Evolutionary conservation across 2,888 invertebrate genomes (phyloP).

Genomic region (Philonicus albiceps): DNA sequence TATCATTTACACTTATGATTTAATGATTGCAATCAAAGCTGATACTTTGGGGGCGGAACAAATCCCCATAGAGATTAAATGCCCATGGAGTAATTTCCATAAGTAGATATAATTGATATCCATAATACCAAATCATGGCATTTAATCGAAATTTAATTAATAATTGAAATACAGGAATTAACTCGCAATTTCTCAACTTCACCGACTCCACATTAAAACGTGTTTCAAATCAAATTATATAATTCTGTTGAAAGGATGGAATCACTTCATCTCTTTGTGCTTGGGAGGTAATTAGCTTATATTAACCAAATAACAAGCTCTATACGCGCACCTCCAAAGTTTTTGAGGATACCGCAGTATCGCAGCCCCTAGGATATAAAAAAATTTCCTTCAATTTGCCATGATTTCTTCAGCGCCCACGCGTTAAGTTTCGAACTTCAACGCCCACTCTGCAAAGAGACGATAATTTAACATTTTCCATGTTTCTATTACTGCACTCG

Average conservation of each 20-base stretch:
- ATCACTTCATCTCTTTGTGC: neutral
- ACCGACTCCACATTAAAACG: neutral
- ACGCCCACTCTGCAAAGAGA: neutral
- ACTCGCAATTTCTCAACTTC: neutral
- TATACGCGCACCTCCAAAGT: neutral
- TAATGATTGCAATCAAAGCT: neutral
- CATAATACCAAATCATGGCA: neutral
- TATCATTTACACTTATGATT: neutral
- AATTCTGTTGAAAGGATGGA: neutral
- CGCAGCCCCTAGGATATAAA: neutral
- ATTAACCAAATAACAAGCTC: neutral
- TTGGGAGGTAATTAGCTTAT: neutral
- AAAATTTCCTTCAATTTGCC: neutral
- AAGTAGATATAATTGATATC: neutral
- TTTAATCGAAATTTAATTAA: neutral
- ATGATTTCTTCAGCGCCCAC: neutral
- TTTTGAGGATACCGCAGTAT: neutral
- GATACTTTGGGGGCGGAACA: neutral
- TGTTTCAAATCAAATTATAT: neutral
- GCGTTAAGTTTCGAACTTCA: neutral
- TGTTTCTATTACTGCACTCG: neutral
- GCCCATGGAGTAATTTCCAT: neutral
- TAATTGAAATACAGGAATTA: neutral
- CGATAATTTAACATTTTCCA: neutral
- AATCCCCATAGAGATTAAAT: neutral